phyloP scores from a whole-genome alignment of 2,888 invertebrate genomes.

The Spialia ferax region DNA sequence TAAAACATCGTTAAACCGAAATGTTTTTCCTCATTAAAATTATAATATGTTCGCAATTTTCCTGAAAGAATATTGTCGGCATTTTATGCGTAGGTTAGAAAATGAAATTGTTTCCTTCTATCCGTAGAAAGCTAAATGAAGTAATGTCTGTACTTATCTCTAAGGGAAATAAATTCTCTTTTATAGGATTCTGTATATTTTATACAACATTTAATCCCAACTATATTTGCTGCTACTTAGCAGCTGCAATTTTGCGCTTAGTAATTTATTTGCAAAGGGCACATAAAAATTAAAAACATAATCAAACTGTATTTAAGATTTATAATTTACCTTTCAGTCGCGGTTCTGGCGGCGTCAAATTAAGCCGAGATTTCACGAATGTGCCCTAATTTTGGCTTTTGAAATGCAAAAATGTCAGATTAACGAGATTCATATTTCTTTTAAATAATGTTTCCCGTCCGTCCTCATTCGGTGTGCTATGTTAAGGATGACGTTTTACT shows the following conservation, averaged over 20 bases:
- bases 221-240: no score
- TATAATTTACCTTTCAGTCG: not conserved
- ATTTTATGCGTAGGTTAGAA: not conserved
- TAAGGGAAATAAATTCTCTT: not conserved
- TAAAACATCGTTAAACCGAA: not conserved
- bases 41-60: not conserved
- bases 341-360: constrained; percentile 13
- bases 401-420: constrained; percentile 11
- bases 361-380: constrained; percentile 13
- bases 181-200: not conserved
- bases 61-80: not conserved
- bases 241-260: not conserved
- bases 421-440: constrained; percentile 21
- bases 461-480: constrained; percentile 1
- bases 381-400: constrained; percentile 11
- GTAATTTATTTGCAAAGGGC: not conserved
- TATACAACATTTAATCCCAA: not conserved
- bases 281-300: not conserved
- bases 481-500: not conserved
- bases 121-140: not conserved
- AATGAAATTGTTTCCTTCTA: not conserved
- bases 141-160: not conserved
- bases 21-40: not conserved
- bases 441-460: constrained; percentile 19
- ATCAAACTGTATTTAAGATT: constrained; percentile 1